phyloP scores from a whole-genome alignment of 1,140 invertebrate species.

The Condylostylus longicornis region DNA sequence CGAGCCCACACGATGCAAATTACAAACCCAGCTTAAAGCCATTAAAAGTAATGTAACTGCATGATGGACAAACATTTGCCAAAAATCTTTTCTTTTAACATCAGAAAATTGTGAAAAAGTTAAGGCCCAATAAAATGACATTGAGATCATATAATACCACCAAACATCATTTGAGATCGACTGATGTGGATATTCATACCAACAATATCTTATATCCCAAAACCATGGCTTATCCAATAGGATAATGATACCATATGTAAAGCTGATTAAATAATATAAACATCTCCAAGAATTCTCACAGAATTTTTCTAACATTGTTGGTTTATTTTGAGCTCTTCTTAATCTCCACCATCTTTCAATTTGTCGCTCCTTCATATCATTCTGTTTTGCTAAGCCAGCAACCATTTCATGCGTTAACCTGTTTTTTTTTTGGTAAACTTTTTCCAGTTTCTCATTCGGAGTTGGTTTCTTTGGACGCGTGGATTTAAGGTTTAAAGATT shows the following conservation, averaged over 20 bases:
- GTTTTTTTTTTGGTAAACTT: conserved; percentile 46
- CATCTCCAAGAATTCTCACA: conserved; percentile 83
- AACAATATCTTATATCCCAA: conserved; percentile 85
- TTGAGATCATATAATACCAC: conserved; percentile 95
- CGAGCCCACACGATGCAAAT: conserved; percentile 81
- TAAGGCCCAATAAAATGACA: conserved; percentile 91
- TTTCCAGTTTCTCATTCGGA: conserved; percentile 53
- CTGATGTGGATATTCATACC: conserved; percentile 62
- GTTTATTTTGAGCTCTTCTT: conserved; percentile 65
- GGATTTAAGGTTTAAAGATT: conserved; percentile 60
- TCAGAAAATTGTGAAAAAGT: conserved; percentile 88
- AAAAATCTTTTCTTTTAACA: conserved; percentile 87
- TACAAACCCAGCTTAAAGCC: conserved; percentile 86
- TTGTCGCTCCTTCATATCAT: conserved; percentile 74
- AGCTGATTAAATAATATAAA: conserved; percentile 70
- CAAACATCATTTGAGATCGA: conserved; percentile 56
- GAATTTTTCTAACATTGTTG: conserved; percentile 80
- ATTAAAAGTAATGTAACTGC: conserved; percentile 80
- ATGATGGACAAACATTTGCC: conserved; percentile 97
- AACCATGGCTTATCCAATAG: conserved; percentile 91
- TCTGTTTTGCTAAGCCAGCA: conserved; percentile 62
- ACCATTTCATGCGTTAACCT: conserved; percentile 62
- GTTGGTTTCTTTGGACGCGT: conserved; percentile 55
- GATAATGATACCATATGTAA: conserved; percentile 65
- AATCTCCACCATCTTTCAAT: conserved; percentile 82